Conservation (phyloP, 2,888 invertebrate genomes). For the Tenodera sinensis region DNA sequence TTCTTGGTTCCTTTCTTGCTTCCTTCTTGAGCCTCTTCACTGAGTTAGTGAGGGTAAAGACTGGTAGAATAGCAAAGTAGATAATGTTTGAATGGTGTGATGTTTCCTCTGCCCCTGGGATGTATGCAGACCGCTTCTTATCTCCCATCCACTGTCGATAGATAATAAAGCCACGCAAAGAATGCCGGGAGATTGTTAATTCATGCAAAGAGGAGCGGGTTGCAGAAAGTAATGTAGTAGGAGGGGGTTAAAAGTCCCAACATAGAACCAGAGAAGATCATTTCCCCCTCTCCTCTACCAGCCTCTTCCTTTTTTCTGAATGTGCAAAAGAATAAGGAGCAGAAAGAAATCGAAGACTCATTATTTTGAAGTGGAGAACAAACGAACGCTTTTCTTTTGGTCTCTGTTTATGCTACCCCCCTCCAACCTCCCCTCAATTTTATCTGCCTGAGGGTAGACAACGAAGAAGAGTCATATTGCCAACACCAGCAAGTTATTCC, state of each 20-base stretch:
- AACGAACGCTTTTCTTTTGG: conserved; percentile 3
- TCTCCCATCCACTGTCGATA: conserved; percentile 6
- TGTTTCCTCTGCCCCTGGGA: conserved; percentile 16
- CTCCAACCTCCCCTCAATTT: background rate
- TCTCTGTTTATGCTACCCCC: conserved; percentile 2
- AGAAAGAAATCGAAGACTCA: conserved; percentile 23
- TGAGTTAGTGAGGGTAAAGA: background rate
- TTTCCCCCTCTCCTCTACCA: background rate
- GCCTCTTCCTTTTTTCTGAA: background rate
- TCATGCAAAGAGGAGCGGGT: conserved; percentile 9
- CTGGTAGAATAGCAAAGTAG: conserved; percentile 5
- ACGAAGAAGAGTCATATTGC: background rate
- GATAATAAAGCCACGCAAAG: conserved; percentile 12
- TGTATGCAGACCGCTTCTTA: conserved; percentile 10
- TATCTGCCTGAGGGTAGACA: background rate
- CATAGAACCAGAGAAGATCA: background rate
- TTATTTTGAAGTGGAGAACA: conserved; percentile 25
- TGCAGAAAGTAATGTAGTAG: background rate
- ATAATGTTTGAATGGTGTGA: conserved; percentile 17
- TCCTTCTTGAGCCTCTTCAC: background rate
- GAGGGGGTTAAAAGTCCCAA: background rate
- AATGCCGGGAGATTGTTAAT: conserved; percentile 16
- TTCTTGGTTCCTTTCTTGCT: background rate
- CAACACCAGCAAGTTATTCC: background rate
- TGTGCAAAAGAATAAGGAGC: background rate